These are phyloP conservation scores for Busseola fusca DNA, from an alignment of 2,888 invertebrate genomes.

Conservation along the genomic window DNA sequence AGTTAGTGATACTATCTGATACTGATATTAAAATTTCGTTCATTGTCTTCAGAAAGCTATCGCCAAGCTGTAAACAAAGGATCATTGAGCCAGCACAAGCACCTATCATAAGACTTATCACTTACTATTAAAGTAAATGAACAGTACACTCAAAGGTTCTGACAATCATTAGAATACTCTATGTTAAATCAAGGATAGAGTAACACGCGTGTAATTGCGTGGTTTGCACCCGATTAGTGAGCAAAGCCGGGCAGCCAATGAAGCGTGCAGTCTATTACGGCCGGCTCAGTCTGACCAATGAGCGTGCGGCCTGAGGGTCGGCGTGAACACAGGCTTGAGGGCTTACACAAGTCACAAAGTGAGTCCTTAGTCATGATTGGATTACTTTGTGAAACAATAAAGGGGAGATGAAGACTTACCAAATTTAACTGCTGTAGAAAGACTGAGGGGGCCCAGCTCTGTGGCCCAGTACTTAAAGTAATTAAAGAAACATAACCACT, in stretches of 20 bases:
- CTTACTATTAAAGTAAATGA: slow-evolving; percentile 18
- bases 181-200: slow-evolving; percentile 43
- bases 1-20: not conserved
- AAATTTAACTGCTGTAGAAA: no score
- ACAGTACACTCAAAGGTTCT: slow-evolving; percentile 1
- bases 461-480: no score
- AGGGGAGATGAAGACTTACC: not conserved
- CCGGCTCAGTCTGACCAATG: slow-evolving; percentile 34
- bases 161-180: slow-evolving; percentile 23
- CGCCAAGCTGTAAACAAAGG: not conserved
- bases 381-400: slow-evolving; percentile 36
- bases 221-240: slow-evolving; percentile 48
- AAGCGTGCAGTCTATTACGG: slow-evolving; percentile 40
- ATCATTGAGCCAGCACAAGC: not conserved
- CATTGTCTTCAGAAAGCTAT: not conserved
- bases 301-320: slow-evolving; percentile 41
- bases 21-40: not conserved
- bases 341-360: slow-evolving; percentile 33
- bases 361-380: slow-evolving; percentile 34
- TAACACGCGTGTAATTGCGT: slow-evolving; percentile 44
- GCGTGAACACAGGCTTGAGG: slow-evolving; percentile 16
- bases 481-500: no score
- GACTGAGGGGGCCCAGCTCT: no score
- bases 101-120: not conserved
- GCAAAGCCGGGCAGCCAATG: slow-evolving; percentile 43